Evolutionary conservation across 2,888 invertebrate genomes (phyloP).

Genomic region (Microdon myrmicae): DNA sequence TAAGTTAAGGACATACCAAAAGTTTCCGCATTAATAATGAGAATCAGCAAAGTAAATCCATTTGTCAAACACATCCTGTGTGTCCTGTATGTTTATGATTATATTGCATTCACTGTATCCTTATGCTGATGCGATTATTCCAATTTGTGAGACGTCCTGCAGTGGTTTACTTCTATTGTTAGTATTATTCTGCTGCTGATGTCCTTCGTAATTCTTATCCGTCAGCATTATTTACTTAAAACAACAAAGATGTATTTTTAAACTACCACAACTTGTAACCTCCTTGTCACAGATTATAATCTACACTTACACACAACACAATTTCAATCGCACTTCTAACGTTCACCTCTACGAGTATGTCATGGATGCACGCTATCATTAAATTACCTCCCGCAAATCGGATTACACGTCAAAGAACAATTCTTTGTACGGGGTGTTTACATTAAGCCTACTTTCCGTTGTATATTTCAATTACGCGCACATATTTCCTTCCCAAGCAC

Average conservation of each 20-base stretch:
- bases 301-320: constrained; percentile 30
- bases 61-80: constrained; percentile 53
- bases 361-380: constrained; percentile 25
- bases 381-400: constrained; percentile 8
- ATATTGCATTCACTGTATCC: constrained; percentile 40
- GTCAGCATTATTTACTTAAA: constrained; percentile 37
- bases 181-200: neutral
- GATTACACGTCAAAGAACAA: constrained; percentile 12
- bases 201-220: constrained; percentile 39
- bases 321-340: constrained; percentile 23
- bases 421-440: constrained; percentile 28
- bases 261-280: constrained; percentile 15
- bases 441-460: constrained; percentile 23
- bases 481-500: constrained; percentile 4
- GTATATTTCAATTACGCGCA: constrained; percentile 7
- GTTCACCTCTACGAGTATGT: constrained; percentile 1
- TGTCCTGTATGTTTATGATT: constrained; percentile 34
- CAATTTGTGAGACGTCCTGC: constrained; percentile 17
- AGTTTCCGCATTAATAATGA: constrained; percentile 52
- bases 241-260: constrained; percentile 5
- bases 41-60: constrained; percentile 51
- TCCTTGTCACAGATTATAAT: constrained; percentile 32
- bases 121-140: constrained; percentile 26
- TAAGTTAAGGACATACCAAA: constrained; percentile 46
- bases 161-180: constrained; percentile 15